phyloP scores from a whole-genome alignment of 2,888 invertebrate species.

The Eristalis arbustorum region DNA sequence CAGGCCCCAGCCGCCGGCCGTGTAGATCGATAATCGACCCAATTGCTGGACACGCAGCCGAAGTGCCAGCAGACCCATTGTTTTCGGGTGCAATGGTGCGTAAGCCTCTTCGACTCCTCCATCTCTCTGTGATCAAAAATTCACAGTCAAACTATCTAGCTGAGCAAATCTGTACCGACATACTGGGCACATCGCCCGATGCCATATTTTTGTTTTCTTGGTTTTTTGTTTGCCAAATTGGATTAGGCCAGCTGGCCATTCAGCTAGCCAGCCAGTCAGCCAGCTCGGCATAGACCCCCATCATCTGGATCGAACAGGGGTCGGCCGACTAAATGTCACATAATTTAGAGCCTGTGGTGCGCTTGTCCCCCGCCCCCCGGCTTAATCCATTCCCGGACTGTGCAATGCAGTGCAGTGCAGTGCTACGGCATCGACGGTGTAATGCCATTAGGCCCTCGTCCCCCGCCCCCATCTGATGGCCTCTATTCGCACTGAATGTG shows the following conservation, averaged over 20 bases:
- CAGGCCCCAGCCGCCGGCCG: not conserved
- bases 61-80: not conserved
- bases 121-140: conserved; percentile 13
- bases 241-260: conserved; percentile 16
- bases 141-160: conserved; percentile 14
- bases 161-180: conserved; percentile 6
- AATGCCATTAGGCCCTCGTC: conserved; percentile 34
- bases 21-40: not conserved
- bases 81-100: conserved; percentile 19
- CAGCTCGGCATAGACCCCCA: not conserved
- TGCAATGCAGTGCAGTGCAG: not conserved
- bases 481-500: not conserved
- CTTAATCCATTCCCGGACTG: conserved; percentile 35
- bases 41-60: not conserved
- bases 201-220: too few relatives aligned
- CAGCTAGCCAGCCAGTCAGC: not conserved
- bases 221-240: conserved; percentile 30
- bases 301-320: not conserved
- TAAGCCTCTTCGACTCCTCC: not conserved
- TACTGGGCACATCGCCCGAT: not conserved
- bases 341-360: conserved; percentile 29
- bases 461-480: conserved; percentile 9
- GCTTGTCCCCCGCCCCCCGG: not conserved
- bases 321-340: conserved; percentile 32
- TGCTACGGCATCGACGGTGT: not conserved